Base-by-base conservation (phyloP, 2,113 vertebrate species). In the Myotis yumanensis region DNA sequence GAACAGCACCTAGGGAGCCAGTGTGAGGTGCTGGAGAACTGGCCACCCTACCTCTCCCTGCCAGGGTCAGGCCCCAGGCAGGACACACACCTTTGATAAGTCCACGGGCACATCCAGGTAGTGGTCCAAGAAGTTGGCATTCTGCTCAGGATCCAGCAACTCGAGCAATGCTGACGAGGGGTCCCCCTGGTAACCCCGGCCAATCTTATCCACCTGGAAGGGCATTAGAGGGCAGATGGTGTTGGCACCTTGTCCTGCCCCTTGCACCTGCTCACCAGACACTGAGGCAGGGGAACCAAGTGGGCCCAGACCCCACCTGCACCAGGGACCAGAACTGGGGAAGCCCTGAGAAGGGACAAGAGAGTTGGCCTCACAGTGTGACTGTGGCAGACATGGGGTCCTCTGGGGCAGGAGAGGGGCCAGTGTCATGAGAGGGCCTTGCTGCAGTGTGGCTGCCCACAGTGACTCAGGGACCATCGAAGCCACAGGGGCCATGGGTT, bases 71-170 rank as follows among this genome's bases (percentile, higher is more conserved):
- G 17, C 32, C 37, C 73, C 3, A 0, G 14, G 43, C 0, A 0
- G 15, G 30, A 8, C 57, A 1, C 11, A 0, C 83, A 99, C 99
- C 99, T 99, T 99, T 40, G 99, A 99, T 90, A 99, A 97, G 96
- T 99, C 99, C 30, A 99, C 99, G 0, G 99, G 99, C 76, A 99
- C 99, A 17, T 99, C 99, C 85, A 99, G 98, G 96, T 99, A 99
- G 92, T 99, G 99, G 96, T 99, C 99, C 73, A 99, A 98, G 95
- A 99, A 99, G 97, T 99, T 99, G 16, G 99, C 98, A 0, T 99
- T 99, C 98, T 99, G 99, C 95, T 99, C 99, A 0, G 99, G 99
- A 96, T 99, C 99, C 92, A 99, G 93, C 7, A 99, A 98, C 96
- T 99, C 99, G 3, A 99, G 98, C 54, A 99, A 97, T 0, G 99